Conservation (phyloP, 2,113 vertebrate species). For the Nyctibius bracteatus region DNA sequence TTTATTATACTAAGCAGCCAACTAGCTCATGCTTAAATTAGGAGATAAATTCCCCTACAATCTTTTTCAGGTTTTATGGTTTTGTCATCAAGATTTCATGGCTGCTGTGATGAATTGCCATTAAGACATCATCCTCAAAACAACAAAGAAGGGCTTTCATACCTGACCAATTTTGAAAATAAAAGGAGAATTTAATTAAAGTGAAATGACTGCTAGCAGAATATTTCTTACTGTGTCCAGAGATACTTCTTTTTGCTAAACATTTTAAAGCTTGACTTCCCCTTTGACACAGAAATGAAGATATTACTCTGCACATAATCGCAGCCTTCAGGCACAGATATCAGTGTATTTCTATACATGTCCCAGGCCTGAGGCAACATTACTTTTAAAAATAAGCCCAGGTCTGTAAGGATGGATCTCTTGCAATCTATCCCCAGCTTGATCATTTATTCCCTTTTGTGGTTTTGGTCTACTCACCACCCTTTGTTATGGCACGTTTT, state of each 20-base stretch:
- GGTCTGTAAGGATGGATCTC: not conserved
- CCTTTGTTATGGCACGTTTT: not conserved
- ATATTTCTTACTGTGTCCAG: not conserved
- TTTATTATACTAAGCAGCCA: slow-evolving; percentile 11
- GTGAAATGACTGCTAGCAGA: not conserved
- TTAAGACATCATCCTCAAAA: slow-evolving; percentile 20
- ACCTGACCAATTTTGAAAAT: not conserved
- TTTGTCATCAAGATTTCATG: slow-evolving; percentile 49
- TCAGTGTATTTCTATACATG: not conserved
- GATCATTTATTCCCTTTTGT: not conserved
- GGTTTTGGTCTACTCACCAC: not conserved
- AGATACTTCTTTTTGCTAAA: not conserved
- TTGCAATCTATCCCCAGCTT: not conserved
- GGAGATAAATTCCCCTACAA: slow-evolving; percentile 26
- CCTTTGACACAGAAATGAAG: not conserved
- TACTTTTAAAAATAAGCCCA: not conserved
- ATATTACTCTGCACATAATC: not conserved
- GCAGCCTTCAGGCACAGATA: not conserved
- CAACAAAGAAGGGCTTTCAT: slow-evolving; percentile 1
- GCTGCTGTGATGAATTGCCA: slow-evolving; percentile 17
- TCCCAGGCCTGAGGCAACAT: not conserved
- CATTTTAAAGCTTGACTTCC: not conserved
- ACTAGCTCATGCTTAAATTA: slow-evolving; percentile 32
- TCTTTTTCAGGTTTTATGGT: slow-evolving; percentile 13
- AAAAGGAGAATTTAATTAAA: not conserved